Percentiles rank a stretch among this genome's conserved stretches.
Evolutionary conservation across 2,797 vertebrate species (phyloP).

Genomic region (Lacerta viridis): DNA sequence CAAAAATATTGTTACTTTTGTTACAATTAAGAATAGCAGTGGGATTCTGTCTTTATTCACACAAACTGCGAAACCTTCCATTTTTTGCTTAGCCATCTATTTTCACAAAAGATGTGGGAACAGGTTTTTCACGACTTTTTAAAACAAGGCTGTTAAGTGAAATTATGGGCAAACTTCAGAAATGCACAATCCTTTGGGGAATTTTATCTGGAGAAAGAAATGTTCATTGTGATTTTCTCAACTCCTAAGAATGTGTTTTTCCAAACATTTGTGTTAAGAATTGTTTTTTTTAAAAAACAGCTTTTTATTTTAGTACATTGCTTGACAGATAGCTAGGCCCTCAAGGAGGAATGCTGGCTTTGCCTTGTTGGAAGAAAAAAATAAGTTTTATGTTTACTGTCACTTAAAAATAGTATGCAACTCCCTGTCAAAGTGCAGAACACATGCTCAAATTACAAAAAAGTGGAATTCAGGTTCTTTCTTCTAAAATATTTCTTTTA

Average conservation of each 20-base stretch:
- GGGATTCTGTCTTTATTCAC: background rate
- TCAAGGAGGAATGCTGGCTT: constrained; percentile 28
- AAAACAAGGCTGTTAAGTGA: background rate
- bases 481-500: background rate
- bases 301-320: constrained; percentile 23
- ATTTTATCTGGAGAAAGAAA: constrained; percentile 34
- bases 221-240: constrained; percentile 9
- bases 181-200: background rate
- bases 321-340: constrained; percentile 11
- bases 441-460: background rate
- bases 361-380: background rate
- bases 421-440: background rate
- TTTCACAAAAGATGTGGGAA: constrained; percentile 11
- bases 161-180: constrained; percentile 26
- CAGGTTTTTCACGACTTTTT: background rate
- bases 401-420: constrained; percentile 32
- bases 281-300: background rate
- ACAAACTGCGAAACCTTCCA: background rate
- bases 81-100: background rate
- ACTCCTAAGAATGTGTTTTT: constrained; percentile 27
- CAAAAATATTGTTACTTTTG: background rate
- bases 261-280: constrained; percentile 12
- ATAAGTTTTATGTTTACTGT: background rate
- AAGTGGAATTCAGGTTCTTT: background rate
- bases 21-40: background rate